These are phyloP conservation scores for Virgularia gustaviana DNA, from an alignment of 92 coral and sea anemone species.

Conservation along the genomic window DNA sequence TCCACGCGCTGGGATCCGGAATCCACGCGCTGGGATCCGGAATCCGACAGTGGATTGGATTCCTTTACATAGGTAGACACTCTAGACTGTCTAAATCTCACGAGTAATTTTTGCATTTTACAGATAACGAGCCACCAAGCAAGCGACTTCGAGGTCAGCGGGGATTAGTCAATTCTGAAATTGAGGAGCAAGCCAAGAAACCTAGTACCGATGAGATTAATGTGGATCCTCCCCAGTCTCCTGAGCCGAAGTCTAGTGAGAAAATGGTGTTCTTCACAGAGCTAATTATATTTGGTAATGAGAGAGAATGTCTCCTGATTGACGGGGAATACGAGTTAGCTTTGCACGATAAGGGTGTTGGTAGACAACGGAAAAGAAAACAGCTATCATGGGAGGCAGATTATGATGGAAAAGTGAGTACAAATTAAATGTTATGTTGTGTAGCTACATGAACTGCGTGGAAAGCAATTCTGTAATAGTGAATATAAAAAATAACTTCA, in stretches of 20 bases:
- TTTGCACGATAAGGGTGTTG: conserved; percentile 66
- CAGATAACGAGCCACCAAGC: conserved; percentile 73
- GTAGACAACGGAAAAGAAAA: conserved; percentile 37
- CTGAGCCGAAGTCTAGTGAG: conserved; percentile 53
- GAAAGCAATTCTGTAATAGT: too few species aligned
- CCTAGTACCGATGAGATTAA: conserved; percentile 57
- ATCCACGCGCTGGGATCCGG: too few species aligned
- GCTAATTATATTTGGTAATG: conserved; percentile 83
- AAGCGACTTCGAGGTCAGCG: conserved; percentile 67
- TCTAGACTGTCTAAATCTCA: too few species aligned
- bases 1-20: too few species aligned
- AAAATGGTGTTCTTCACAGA: conserved; percentile 75
- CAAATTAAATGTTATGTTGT: too few species aligned
- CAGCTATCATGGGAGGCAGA: conserved; percentile 70
- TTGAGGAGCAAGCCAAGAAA: conserved; percentile 42
- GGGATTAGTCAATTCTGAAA: conserved; percentile 29
- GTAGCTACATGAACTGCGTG: too few species aligned
- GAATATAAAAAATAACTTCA: too few species aligned
- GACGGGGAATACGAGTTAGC: conserved; percentile 95
- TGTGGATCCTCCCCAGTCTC: conserved; percentile 48
- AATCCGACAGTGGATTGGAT: too few species aligned
- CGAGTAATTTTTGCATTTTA: neutral
- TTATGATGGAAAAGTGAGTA: conserved; percentile 83
- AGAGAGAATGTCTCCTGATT: conserved; percentile 78
- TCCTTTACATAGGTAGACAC: too few species aligned